Conservation (phyloP, 2,888 invertebrate genomes). For the Clepsis dumicolana region DNA sequence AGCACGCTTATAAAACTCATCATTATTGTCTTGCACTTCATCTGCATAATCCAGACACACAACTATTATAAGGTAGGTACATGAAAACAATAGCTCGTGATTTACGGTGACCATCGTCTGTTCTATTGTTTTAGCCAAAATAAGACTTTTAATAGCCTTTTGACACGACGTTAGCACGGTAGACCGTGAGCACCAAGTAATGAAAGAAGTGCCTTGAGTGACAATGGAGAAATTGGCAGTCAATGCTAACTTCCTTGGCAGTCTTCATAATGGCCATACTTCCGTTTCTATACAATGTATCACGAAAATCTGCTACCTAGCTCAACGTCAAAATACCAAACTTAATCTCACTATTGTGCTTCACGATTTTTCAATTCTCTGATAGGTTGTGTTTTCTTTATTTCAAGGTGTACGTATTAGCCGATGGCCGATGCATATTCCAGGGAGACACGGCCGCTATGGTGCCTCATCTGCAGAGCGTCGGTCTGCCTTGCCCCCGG, state of each 20-base stretch:
- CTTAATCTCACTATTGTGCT: too few relatives aligned
- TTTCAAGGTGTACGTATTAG: constrained; percentile 87
- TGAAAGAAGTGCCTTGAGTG: too few relatives aligned
- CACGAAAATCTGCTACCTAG: too few relatives aligned
- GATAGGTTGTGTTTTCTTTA: constrained; percentile 24
- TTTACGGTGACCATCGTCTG: constrained; percentile 13
- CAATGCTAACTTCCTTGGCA: too few relatives aligned
- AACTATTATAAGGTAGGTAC: constrained; percentile 22
- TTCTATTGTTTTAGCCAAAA: constrained; percentile 31
- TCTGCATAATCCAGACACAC: constrained; percentile 48
- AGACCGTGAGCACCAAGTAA: background rate
- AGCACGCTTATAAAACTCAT: constrained; percentile 27
- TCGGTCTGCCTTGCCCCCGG: constrained; percentile 86
- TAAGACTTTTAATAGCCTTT: constrained; percentile 13
- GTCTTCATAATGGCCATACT: background rate
- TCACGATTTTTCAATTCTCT: too few relatives aligned
- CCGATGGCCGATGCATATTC: constrained; percentile 88
- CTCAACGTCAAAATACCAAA: too few relatives aligned
- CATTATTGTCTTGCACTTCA: constrained; percentile 50
- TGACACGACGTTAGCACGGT: constrained; percentile 8
- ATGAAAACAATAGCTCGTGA: constrained; percentile 30
- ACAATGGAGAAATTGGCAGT: too few relatives aligned
- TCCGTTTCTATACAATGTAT: too few relatives aligned
- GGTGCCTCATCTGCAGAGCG: constrained; percentile 85
- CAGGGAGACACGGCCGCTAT: constrained; percentile 88